These are phyloP conservation scores for Siniperca undulata DNA, from an alignment of 2,797 vertebrate genomes.

Conservation along the genomic window DNA sequence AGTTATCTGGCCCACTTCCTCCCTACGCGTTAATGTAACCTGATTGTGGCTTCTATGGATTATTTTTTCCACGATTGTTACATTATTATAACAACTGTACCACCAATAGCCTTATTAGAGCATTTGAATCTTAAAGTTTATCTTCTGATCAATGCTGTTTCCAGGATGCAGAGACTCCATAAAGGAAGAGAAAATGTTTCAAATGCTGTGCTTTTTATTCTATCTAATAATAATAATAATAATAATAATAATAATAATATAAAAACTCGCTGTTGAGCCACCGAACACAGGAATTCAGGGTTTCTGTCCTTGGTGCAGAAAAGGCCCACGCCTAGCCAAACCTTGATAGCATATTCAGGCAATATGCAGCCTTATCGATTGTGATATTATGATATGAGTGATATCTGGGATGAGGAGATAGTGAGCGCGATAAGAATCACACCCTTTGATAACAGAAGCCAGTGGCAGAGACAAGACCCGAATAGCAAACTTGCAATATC, in stretches of 20 bases:
- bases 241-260: background rate
- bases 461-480: conserved; percentile 47
- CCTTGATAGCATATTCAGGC: conserved; percentile 55
- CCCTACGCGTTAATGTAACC: background rate
- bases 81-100: background rate
- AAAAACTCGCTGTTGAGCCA: background rate
- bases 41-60: background rate
- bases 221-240: too few species aligned
- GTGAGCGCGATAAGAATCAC: conserved; percentile 60
- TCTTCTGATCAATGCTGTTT: background rate
- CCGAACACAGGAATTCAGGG: conserved; percentile 31
- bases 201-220: conserved; percentile 12
- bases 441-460: conserved; percentile 59
- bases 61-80: background rate
- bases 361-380: conserved; percentile 59
- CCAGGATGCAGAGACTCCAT: background rate
- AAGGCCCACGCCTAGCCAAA: conserved; percentile 30
- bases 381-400: conserved; percentile 71
- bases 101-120: background rate
- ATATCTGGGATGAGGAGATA: conserved; percentile 70
- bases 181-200: conserved; percentile 1
- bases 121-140: background rate
- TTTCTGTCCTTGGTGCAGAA: conserved; percentile 54
- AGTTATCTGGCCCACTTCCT: conserved; percentile 21
- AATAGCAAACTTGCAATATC: conserved; percentile 68